Conservation (phyloP, 2,797 vertebrate species). For the Gouania willdenowi region DNA sequence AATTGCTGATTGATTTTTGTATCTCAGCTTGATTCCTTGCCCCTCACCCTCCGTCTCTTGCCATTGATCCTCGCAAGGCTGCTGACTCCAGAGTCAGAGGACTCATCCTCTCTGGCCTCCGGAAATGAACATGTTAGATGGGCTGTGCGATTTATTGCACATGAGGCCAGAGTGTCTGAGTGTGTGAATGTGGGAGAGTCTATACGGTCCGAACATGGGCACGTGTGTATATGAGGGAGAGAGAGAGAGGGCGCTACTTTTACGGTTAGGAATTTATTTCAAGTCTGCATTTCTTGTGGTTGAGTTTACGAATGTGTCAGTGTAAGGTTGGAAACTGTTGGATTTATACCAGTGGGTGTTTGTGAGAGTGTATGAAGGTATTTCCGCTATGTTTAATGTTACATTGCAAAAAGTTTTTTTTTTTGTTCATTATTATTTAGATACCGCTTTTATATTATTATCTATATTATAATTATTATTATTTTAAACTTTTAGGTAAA, state of each 20-base stretch:
- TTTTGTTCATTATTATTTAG: too few species aligned
- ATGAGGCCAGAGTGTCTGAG: conserved; percentile 65
- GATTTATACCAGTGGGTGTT: conserved; percentile 36
- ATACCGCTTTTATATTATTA: too few species aligned
- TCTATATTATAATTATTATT: conserved; percentile 3
- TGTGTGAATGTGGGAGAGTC: conserved; percentile 56
- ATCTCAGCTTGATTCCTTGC: conserved; percentile 74
- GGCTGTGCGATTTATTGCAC: conserved; percentile 77
- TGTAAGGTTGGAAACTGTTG: conserved; percentile 27
- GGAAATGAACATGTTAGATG: conserved; percentile 83
- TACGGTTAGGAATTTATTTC: conserved; percentile 60
- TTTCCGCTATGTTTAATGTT: too few species aligned
- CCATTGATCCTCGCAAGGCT: conserved; percentile 80
- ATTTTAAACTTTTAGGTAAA: too few species aligned
- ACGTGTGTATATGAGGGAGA: conserved; percentile 33
- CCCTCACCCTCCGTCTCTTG: conserved; percentile 69
- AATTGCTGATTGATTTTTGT: conserved; percentile 84
- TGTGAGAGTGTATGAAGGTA: conserved; percentile 14
- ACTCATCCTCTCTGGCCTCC: conserved; percentile 72
- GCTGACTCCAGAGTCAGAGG: conserved; percentile 78
- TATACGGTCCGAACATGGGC: conserved; percentile 47
- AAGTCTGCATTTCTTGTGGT: conserved; percentile 60
- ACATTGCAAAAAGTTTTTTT: not conserved
- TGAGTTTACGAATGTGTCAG: conserved; percentile 15
- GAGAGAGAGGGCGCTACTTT: conserved; percentile 35